Evolutionary conservation across 1,140 invertebrate species (phyloP).

Genomic region (Drosophila ercepeae): DNA sequence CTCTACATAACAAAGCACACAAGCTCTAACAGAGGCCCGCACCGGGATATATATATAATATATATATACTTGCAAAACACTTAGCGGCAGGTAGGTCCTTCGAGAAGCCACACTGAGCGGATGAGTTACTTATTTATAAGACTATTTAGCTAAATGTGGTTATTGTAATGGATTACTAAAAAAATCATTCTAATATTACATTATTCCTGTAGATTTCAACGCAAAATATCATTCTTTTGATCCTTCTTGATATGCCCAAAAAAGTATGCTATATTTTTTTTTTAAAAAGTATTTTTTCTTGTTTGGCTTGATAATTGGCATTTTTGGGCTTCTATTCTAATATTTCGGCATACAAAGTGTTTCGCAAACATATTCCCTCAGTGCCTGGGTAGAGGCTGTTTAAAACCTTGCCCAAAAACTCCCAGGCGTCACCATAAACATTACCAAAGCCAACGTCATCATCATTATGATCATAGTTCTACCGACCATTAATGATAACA

Average conservation of each 20-base stretch:
- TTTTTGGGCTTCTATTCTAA: background rate
- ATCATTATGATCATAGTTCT: conserved; percentile 64
- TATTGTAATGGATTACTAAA: background rate
- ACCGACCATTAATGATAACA: conserved; percentile 79
- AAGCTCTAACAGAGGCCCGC: conserved; percentile 25
- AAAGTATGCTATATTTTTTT: background rate
- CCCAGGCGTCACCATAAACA: conserved; percentile 79
- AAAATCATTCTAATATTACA: background rate
- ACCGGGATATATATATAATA: conserved; percentile 22
- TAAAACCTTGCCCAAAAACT: conserved; percentile 52
- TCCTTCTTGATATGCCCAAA: background rate
- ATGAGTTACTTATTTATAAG: background rate
- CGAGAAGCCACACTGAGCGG: conserved; percentile 32
- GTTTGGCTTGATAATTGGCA: background rate
- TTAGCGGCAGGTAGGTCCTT: conserved; percentile 73
- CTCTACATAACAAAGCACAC: conserved; percentile 66
- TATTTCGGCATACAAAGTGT: background rate
- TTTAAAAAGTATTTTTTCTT: background rate
- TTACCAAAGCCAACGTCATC: conserved; percentile 66
- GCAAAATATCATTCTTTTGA: background rate
- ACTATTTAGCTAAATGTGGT: background rate
- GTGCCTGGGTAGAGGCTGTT: conserved; percentile 19
- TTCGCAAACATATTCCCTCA: background rate
- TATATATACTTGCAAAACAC: conserved; percentile 64
- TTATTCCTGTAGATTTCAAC: too few relatives aligned